A percentile compares a stretch with the other conserved stretches of the same genome.
These are phyloP conservation scores for Nomada goodeniana DNA, from an alignment of 2,888 invertebrate species.

Conservation along the genomic window DNA sequence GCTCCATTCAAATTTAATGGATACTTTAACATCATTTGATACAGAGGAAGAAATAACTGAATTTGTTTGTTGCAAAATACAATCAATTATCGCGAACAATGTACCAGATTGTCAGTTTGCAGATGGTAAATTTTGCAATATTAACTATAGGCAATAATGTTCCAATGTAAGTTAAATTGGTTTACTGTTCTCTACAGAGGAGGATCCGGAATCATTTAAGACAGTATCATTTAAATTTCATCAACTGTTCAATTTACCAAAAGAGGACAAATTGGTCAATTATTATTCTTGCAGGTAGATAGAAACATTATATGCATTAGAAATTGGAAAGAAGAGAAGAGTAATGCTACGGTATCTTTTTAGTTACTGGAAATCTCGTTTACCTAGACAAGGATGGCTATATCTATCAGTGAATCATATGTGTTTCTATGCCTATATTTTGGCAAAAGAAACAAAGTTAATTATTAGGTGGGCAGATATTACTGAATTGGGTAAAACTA, in stretches of 20 bases:
- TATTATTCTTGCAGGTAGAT: constrained; percentile 96
- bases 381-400: constrained; percentile 98
- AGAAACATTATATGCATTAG: background rate
- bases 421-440: constrained; percentile 97
- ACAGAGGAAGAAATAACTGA: constrained; percentile 97
- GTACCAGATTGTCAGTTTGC: constrained; percentile 86
- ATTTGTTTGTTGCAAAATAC: constrained; percentile 98
- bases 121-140: constrained; percentile 84
- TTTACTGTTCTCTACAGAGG: constrained; percentile 87
- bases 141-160: background rate
- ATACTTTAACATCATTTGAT: constrained; percentile 95
- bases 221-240: constrained; percentile 93
- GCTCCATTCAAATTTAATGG: constrained; percentile 94
- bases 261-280: constrained; percentile 97
- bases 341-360: constrained; percentile 79
- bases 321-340: background rate
- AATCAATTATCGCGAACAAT: constrained; percentile 94
- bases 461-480: constrained; percentile 96
- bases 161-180: background rate
- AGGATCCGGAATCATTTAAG: constrained; percentile 92
- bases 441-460: constrained; percentile 95
- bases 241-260: constrained; percentile 94
- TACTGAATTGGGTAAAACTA: constrained; percentile 91
- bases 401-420: constrained; percentile 98
- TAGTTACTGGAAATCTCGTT: constrained; percentile 96